Conservation (phyloP, 23 tunicate species). For the Halocynthia roretzi region DNA sequence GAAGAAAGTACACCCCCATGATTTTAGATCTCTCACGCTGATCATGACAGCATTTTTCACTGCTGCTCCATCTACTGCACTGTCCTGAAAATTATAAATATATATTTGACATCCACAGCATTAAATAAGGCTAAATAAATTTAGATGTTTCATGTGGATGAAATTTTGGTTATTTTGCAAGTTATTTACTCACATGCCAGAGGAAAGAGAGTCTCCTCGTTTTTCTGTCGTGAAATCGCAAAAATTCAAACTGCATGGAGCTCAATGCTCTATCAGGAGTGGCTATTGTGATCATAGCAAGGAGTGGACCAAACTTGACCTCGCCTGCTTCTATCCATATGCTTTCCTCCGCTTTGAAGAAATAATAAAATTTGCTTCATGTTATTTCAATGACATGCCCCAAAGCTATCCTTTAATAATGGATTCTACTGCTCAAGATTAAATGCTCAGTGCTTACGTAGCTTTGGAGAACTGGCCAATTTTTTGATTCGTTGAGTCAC, state of each 20-base stretch:
- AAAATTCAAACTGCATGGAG: constrained; percentile 52
- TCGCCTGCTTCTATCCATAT: constrained; percentile 92
- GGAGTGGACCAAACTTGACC: constrained; percentile 57
- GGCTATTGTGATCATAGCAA: constrained; percentile 49
- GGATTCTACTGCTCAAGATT: too few relatives aligned
- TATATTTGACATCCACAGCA: too few relatives aligned
- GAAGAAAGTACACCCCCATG: constrained; percentile 87
- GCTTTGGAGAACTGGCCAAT: neutral
- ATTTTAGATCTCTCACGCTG: constrained; percentile 45
- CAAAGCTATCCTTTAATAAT: too few relatives aligned
- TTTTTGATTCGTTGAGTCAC: constrained; percentile 46
- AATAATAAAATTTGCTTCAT: neutral
- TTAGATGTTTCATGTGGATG: too few relatives aligned
- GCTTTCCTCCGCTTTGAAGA: neutral
- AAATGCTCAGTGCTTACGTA: too few relatives aligned
- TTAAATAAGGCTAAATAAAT: too few relatives aligned
- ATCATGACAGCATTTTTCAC: neutral
- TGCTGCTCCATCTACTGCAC: too few relatives aligned
- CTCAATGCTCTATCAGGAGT: constrained; percentile 42
- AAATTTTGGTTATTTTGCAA: too few relatives aligned
- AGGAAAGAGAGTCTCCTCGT: constrained; percentile 77
- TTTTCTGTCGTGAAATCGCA: constrained; percentile 69
- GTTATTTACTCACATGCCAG: constrained; percentile 52
- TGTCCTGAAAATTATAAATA: too few relatives aligned
- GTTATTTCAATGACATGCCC: too few relatives aligned